Conservation (phyloP, 2,113 vertebrate genomes). For the Thermophis baileyi region DNA sequence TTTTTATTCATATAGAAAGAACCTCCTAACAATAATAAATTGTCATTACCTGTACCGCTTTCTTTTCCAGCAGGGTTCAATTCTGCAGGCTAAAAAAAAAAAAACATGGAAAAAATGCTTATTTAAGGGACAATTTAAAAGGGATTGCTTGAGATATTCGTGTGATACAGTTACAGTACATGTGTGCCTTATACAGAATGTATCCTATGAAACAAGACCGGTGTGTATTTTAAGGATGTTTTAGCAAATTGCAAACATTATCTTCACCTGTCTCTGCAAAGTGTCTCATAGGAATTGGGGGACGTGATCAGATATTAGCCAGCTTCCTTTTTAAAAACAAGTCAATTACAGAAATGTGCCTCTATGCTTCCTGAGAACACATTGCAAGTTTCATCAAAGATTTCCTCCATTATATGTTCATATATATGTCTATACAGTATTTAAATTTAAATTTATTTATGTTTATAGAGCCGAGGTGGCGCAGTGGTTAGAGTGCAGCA, state of each 20-base stretch:
- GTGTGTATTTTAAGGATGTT: background rate
- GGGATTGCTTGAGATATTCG: slow-evolving; percentile 58
- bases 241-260: background rate
- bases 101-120: slow-evolving; percentile 41
- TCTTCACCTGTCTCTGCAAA: background rate
- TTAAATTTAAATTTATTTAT: too few relatives aligned
- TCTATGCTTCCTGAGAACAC: background rate
- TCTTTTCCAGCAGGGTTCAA: slow-evolving; percentile 37
- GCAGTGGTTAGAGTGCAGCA: too few relatives aligned
- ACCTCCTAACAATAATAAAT: slow-evolving; percentile 25
- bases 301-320: background rate
- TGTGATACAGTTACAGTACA: background rate
- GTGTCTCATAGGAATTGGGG: background rate
- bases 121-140: slow-evolving; percentile 54
- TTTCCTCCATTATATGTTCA: background rate
- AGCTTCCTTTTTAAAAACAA: background rate
- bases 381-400: background rate
- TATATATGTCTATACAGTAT: too few relatives aligned
- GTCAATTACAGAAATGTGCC: background rate
- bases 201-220: background rate
- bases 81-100: slow-evolving; percentile 27
- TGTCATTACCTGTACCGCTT: slow-evolving; percentile 31
- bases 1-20: slow-evolving; percentile 23
- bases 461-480: too few relatives aligned
- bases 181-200: background rate